A percentile compares a stretch with the other conserved stretches of the same genome.
Evolutionary conservation across 2,113 vertebrate species (phyloP).

Genomic region (cat (Felis catus)): F.catus_Fca126_mat1.0 CM031415.1:175046001-175046500

Average conservation of each 20-base stretch:
- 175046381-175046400: background rate
- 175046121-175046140: background rate
- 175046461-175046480: background rate
- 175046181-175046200: constrained; percentile 22
- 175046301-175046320: constrained; percentile 29
- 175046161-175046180: background rate
- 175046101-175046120: constrained; percentile 38
- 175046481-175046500: background rate
- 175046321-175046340: background rate
- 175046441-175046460: background rate
- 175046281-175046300: constrained; percentile 15
- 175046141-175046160: background rate
- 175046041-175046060: constrained; percentile 28
- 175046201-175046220: background rate
- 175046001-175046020: constrained; percentile 42
- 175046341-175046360: background rate
- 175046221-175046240: background rate
- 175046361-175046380: background rate
- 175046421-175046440: background rate
- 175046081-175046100: constrained; percentile 49
- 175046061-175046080: constrained; percentile 73
- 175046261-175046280: background rate
- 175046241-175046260: background rate
- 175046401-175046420: background rate
- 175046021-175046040: constrained; percentile 61